These are phyloP conservation scores for Cepaea nemoralis DNA, from an alignment of 1,140 invertebrate genomes.

Conservation along the genomic window DNA sequence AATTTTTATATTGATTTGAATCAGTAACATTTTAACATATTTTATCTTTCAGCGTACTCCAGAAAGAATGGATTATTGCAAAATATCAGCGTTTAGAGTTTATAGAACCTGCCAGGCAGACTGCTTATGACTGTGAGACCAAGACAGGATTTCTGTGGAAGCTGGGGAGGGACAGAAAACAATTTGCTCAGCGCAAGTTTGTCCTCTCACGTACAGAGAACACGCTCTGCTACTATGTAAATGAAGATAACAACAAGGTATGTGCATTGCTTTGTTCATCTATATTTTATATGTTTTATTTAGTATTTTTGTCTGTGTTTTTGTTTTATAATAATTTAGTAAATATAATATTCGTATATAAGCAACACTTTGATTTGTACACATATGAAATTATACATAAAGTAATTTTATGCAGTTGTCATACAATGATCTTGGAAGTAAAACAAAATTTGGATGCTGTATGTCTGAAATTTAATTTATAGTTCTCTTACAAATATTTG, in stretches of 20 bases:
- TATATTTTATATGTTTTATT: not conserved
- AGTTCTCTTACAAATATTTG: no score
- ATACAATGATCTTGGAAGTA: no score
- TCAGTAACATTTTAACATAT: conserved; percentile 22
- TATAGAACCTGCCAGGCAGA: conserved; percentile 80
- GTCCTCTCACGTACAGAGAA: conserved; percentile 84
- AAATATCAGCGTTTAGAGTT: conserved; percentile 93
- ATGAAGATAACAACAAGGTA: conserved; percentile 75
- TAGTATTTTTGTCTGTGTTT: not conserved
- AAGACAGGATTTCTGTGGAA: conserved; percentile 92
- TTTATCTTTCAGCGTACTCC: conserved; percentile 80
- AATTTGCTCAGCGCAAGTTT: conserved; percentile 87
- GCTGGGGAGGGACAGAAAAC: conserved; percentile 86
- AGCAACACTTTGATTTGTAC: no score
- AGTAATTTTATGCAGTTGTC: no score
- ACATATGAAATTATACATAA: no score
- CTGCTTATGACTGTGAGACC: conserved; percentile 82
- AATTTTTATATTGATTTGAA: no score
- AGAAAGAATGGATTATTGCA: conserved; percentile 91
- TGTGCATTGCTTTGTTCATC: conserved; percentile 27
- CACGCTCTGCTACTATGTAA: conserved; percentile 87
- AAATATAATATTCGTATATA: not conserved
- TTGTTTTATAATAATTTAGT: not conserved
- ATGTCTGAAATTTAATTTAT: no score
- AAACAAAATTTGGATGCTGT: no score